Conservation (phyloP, 37 sponge, comb jelly and placozoan species). For the Halichondria panicea region DNA sequence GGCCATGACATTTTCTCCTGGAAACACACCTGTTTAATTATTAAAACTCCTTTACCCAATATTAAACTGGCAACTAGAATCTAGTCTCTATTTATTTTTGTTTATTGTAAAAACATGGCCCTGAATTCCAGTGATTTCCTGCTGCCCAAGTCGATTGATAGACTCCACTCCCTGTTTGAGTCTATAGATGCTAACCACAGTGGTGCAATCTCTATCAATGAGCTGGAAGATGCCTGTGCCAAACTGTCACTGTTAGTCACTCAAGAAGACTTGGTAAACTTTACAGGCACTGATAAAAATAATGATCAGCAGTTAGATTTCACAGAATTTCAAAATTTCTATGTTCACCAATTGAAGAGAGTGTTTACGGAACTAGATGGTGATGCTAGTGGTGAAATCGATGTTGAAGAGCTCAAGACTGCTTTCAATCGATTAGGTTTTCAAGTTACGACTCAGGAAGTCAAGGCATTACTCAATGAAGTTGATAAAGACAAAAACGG, state of each 20-base stretch:
- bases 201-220: slow-evolving; percentile 32
- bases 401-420: slow-evolving; percentile 25
- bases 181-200: slow-evolving; percentile 52
- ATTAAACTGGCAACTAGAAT: too few species aligned
- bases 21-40: too few species aligned
- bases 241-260: slow-evolving; percentile 45
- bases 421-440: slow-evolving; percentile 39
- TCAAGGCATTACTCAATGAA: slow-evolving; percentile 26
- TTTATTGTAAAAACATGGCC: too few species aligned
- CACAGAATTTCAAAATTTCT: slow-evolving; percentile 51
- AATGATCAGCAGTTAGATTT: slow-evolving; percentile 52
- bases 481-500: slow-evolving; percentile 60
- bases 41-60: too few species aligned
- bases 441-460: slow-evolving; percentile 34
- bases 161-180: slow-evolving; percentile 41
- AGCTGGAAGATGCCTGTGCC: slow-evolving; percentile 37
- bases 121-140: too few species aligned
- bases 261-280: slow-evolving; percentile 29
- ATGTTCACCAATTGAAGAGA: slow-evolving; percentile 14
- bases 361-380: slow-evolving; percentile 55
- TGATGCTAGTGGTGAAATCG: slow-evolving; percentile 57
- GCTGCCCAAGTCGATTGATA: neutral
- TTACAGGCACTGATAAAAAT: slow-evolving; percentile 25
- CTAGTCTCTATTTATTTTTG: too few species aligned
- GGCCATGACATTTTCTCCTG: too few species aligned